phyloP scores from a whole-genome alignment of 92 coral and sea anemone species.

The Umimayanthus kanabou region DNA sequence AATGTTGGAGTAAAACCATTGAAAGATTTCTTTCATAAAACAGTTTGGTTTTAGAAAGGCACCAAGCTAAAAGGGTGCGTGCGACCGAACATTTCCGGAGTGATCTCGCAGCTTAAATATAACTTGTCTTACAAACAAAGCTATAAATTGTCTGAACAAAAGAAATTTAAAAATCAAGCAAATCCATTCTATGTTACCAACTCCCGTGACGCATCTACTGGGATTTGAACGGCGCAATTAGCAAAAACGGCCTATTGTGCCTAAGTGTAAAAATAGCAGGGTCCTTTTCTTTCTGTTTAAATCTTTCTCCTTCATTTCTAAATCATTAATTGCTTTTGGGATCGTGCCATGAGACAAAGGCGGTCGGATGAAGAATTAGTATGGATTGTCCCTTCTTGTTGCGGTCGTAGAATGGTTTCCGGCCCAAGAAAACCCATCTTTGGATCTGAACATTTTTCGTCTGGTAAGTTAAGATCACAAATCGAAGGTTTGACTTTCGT shows the following conservation, averaged over 20 bases:
- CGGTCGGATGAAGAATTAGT: slow-evolving; percentile 29
- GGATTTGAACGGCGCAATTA: slow-evolving; percentile 66
- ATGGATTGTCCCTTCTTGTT: slow-evolving; percentile 29
- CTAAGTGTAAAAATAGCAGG: slow-evolving; percentile 79
- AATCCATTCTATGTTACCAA: slow-evolving; percentile 29
- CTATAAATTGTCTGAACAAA: slow-evolving; percentile 46
- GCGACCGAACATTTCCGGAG: slow-evolving; percentile 34
- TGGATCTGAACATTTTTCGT: slow-evolving; percentile 7
- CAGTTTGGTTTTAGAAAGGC: slow-evolving; percentile 28
- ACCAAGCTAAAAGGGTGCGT: slow-evolving; percentile 6
- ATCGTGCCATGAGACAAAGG: slow-evolving; percentile 21
- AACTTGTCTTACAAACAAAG: slow-evolving; percentile 41
- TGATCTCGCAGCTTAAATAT: slow-evolving; percentile 6
- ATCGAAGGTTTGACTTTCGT: background rate
- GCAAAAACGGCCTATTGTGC: slow-evolving; percentile 71
- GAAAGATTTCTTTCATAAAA: background rate
- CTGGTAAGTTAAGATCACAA: background rate
- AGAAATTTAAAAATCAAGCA: slow-evolving; percentile 36
- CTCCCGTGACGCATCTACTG: slow-evolving; percentile 26
- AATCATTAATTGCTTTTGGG: slow-evolving; percentile 35
- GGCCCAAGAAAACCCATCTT: background rate
- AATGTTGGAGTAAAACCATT: background rate
- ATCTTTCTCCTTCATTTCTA: slow-evolving; percentile 36
- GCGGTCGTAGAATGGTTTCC: background rate
- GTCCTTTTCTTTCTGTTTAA: slow-evolving; percentile 63